A percentile compares a stretch with the other conserved stretches of the same genome.
These are phyloP conservation scores for Syrmaticus mikado DNA, from an alignment of 2,113 vertebrate species.

Conservation along the genomic window DNA sequence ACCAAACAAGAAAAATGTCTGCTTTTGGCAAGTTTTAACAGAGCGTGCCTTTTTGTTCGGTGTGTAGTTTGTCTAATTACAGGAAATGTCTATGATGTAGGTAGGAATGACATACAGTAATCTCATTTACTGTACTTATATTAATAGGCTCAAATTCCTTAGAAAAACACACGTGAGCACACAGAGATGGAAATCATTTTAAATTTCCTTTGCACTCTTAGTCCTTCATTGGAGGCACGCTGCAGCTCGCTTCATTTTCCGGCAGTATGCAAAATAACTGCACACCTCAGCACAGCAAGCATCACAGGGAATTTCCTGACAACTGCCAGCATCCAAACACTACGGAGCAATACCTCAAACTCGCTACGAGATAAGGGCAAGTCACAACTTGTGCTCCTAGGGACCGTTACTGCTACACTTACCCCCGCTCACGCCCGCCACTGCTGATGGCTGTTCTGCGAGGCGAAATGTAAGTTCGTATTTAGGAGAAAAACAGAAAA, in stretches of 20 bases:
- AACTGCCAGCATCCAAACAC: accelerated
- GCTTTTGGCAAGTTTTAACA: neutral
- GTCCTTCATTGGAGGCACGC: neutral
- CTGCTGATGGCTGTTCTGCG: accelerated
- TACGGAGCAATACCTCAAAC: accelerated
- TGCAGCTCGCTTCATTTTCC: neutral
- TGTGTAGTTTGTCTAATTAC: conserved; percentile 20
- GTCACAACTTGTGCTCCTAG: neutral
- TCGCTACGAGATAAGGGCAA: neutral
- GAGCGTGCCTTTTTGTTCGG: neutral
- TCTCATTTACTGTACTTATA: conserved; percentile 38
- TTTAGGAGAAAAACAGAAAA: neutral
- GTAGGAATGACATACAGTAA: conserved; percentile 26
- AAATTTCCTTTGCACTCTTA: neutral
- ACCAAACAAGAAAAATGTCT: neutral
- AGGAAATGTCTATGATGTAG: conserved; percentile 32
- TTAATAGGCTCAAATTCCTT: conserved; percentile 49
- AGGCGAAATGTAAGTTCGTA: neutral
- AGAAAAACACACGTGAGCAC: neutral
- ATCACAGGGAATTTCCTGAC: no score
- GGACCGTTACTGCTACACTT: accelerated
- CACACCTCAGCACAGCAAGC: accelerated
- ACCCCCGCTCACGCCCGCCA: accelerated
- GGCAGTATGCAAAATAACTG: neutral
- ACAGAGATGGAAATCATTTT: neutral